Base-by-base conservation (phyloP, 2,888 invertebrate species). In the Drosophila cracens region DNA sequence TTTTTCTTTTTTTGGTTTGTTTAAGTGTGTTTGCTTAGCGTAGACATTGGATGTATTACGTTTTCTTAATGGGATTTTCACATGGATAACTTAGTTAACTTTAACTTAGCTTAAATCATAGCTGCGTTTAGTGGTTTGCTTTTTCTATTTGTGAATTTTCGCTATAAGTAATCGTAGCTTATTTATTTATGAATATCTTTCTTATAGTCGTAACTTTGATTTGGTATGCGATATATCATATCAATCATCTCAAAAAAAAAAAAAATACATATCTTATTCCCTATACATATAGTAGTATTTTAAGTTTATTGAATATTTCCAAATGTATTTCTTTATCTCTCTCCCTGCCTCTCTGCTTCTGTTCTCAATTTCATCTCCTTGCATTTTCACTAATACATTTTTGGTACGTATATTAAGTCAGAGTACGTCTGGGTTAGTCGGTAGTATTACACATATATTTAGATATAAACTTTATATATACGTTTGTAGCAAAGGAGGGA, bases 41-140 rank as follows among this genome's bases (percentile, higher is more conserved):
- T 88, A 88, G 87, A 87, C 87, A 87, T 85, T 87, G 71, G 88
- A 88, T 87, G 85, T 77, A 62, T 81, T 79, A 75, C 67, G 68
- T 70, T 61, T 74, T 62, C 51, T 34, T 54, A 51, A 53, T 74
- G 62, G 68, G 62, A 25, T 48, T 70, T 75, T 74, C 43, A 59
- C 57, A 60, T 52, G 61, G 51, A 65, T 65, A 67, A 62, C 77
- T 70, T 74, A 63, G 59, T 74, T 74, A 68, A 71, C 53, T 52
- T 60, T 38, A 48, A 76, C 61, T 74, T 69, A 74, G 58, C 70
- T 70, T 71, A 68, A 71, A 66, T 62, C 48, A 65, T 57, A 68
- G 59, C 59, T 56, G 57, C 46, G 8, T 62, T 69, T 34, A 62
- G 52, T 67, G 53, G 2, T 56, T 56, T 38, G 33, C 18, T 51